Evolutionary conservation across 1,140 invertebrate species (phyloP).

Genomic region (Latrodectus geometricus): DNA sequence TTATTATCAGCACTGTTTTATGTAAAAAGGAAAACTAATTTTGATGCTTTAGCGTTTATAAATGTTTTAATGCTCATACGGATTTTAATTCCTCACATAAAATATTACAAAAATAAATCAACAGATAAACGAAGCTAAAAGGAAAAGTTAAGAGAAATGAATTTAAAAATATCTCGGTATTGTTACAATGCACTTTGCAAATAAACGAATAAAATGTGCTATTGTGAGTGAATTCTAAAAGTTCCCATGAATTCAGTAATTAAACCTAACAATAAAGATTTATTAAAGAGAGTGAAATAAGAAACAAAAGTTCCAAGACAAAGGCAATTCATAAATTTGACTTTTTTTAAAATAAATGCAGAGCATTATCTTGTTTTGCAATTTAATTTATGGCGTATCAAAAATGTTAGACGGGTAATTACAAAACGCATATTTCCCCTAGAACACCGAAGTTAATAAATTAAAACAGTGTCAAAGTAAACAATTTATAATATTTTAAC

Average conservation of each 20-base stretch:
- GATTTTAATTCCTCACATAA: neutral
- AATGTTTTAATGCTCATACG: too few relatives aligned
- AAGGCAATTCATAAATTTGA: neutral
- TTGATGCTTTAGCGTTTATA: too few relatives aligned
- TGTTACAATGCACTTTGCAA: too few relatives aligned
- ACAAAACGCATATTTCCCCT: neutral
- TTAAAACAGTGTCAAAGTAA: constrained; percentile 43
- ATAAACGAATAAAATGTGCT: too few relatives aligned
- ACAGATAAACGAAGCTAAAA: too few relatives aligned
- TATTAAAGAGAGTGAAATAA: neutral
- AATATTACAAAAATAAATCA: neutral
- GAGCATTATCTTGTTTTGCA: constrained; percentile 9
- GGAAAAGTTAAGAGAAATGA: too few relatives aligned
- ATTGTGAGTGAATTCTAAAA: neutral
- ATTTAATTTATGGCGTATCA: constrained; percentile 21
- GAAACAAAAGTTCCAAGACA: neutral
- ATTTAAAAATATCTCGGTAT: too few relatives aligned
- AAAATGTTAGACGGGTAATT: constrained; percentile 7
- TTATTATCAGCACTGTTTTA: too few relatives aligned
- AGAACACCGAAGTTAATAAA: constrained; percentile 34
- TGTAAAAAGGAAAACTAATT: too few relatives aligned
- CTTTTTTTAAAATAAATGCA: neutral
- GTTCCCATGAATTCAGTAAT: neutral
- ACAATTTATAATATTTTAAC: constrained; percentile 48
- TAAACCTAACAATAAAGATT: neutral